phyloP scores from a whole-genome alignment of 1,140 invertebrate genomes.

The Apis laboriosa region DNA sequence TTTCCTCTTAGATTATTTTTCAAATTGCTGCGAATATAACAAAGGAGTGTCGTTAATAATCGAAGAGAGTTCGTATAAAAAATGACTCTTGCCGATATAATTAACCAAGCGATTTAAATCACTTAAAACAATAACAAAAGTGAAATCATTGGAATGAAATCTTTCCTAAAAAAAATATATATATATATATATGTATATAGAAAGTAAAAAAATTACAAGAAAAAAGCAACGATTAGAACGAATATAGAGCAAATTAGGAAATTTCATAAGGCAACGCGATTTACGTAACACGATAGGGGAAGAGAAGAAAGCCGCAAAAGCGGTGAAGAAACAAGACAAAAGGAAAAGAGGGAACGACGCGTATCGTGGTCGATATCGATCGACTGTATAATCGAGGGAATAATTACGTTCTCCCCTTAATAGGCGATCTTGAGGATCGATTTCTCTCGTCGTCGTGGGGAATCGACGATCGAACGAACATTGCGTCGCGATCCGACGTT shows the following conservation, averaged over 20 bases:
- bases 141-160: too few relatives aligned
- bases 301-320: background rate
- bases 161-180: too few relatives aligned
- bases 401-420: conserved; percentile 61
- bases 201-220: too few relatives aligned
- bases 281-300: background rate
- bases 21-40: too few relatives aligned
- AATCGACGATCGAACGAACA: conserved; percentile 44
- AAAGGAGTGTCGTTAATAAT: too few relatives aligned
- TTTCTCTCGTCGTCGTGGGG: conserved; percentile 49
- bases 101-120: too few relatives aligned
- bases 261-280: background rate
- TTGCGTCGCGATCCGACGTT: conserved; percentile 15
- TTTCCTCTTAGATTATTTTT: too few relatives aligned
- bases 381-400: conserved; percentile 45
- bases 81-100: too few relatives aligned
- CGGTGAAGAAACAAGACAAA: background rate
- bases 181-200: too few relatives aligned
- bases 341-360: conserved; percentile 2
- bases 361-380: conserved; percentile 17
- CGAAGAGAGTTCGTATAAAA: too few relatives aligned
- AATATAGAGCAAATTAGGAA: background rate
- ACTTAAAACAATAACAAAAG: too few relatives aligned
- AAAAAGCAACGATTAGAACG: too few relatives aligned
- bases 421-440: conserved; percentile 51